These are phyloP conservation scores for Loriculus beryllinus DNA, from an alignment of 2,797 vertebrate species.

Conservation along the genomic window DNA sequence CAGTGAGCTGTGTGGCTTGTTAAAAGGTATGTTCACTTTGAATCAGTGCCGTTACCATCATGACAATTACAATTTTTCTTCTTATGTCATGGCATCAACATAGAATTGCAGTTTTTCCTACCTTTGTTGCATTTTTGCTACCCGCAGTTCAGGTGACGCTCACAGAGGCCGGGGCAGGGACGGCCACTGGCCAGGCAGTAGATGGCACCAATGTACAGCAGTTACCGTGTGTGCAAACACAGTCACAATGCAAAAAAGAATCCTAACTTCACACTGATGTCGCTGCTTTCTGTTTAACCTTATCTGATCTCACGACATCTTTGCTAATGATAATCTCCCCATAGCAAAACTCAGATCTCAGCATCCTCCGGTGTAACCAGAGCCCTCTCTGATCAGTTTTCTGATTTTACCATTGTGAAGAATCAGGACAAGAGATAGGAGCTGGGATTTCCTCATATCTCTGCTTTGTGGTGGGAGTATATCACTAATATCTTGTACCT, in stretches of 20 bases:
- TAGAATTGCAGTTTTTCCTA: background rate
- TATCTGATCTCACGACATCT: background rate
- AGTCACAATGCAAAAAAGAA: background rate
- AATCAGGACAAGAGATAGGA: background rate
- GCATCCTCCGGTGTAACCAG: background rate
- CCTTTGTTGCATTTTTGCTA: background rate
- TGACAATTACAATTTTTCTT: background rate
- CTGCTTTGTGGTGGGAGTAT: background rate
- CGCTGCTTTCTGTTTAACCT: background rate
- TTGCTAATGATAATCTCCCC: background rate
- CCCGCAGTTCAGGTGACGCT: background rate
- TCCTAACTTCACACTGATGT: background rate
- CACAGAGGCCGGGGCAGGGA: background rate
- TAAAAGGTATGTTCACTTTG: background rate
- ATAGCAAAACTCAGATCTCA: background rate
- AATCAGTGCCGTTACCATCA: background rate
- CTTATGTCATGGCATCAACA: background rate
- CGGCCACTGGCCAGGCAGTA: constrained; percentile 19
- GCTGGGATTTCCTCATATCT: background rate
- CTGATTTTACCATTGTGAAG: background rate
- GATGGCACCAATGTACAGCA: constrained; percentile 61
- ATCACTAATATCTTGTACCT: background rate
- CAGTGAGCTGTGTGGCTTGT: background rate
- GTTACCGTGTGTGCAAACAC: background rate
- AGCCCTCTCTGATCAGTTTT: background rate